phyloP scores from a whole-genome alignment of 2,113 vertebrate genomes.

The Protomyctophum bolini region DNA sequence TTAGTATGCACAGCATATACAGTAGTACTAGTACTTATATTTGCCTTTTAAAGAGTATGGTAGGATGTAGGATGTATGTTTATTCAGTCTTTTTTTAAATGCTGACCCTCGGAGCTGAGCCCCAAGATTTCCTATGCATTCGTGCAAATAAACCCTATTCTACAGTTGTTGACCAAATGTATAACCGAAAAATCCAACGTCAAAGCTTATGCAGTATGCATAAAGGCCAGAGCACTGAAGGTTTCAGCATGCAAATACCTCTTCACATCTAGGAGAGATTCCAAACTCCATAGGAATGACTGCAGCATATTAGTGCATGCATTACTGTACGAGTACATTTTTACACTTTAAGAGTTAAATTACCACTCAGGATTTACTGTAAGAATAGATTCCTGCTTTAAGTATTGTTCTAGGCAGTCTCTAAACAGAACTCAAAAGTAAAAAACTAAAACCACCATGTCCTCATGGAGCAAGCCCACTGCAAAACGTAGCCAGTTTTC shows the following conservation, averaged over 20 bases:
- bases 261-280: slow-evolving; percentile 14
- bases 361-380: no score
- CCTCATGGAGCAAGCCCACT: slow-evolving; percentile 25
- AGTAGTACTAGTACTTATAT: no score
- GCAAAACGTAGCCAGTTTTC: slow-evolving; percentile 7
- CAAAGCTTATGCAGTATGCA: neutral
- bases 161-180: no score
- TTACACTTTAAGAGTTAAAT: no score
- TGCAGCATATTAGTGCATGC: slow-evolving; percentile 1
- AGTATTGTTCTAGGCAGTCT: slow-evolving; percentile 13
- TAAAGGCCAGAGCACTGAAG: slow-evolving; percentile 5
- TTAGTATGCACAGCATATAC: no score
- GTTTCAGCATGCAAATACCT: neutral
- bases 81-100: no score
- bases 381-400: neutral
- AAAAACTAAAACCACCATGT: slow-evolving; percentile 11
- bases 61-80: no score
- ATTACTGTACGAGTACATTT: neutral
- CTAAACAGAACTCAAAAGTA: slow-evolving; percentile 2
- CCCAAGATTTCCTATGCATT: no score
- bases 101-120: no score
- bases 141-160: no score
- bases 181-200: neutral
- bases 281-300: neutral
- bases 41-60: no score